Evolutionary conservation across 2,113 vertebrate genomes (phyloP).

Genomic region (Cepphus grylle): DNA sequence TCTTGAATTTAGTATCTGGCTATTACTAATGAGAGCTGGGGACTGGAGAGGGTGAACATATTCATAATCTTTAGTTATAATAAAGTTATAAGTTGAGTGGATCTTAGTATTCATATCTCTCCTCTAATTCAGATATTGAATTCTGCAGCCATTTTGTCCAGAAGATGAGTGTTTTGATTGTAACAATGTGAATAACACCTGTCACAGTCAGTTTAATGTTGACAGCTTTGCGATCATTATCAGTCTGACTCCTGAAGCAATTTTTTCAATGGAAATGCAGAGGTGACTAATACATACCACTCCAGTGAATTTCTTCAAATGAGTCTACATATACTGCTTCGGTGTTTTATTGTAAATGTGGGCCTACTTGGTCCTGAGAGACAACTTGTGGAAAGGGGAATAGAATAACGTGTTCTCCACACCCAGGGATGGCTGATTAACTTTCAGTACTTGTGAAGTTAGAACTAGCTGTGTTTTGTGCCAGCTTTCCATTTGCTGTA

Average conservation of each 20-base stretch:
- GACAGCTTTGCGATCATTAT: background rate
- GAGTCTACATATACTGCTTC: background rate
- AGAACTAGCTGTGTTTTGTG: background rate
- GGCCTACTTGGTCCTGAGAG: background rate
- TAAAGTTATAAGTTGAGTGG: background rate
- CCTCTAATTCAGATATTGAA: background rate
- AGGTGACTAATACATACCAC: background rate
- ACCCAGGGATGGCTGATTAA: background rate
- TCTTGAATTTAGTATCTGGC: background rate
- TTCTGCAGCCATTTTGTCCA: slow-evolving; percentile 10
- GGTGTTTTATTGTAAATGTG: background rate
- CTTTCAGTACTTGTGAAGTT: background rate
- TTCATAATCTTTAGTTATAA: background rate
- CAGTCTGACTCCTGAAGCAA: background rate
- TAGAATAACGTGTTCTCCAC: background rate
- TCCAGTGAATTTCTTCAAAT: background rate
- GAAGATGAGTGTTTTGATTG: slow-evolving; percentile 2
- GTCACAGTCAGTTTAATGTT: slow-evolving; percentile 13
- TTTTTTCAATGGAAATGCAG: background rate
- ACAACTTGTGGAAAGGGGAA: background rate
- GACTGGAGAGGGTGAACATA: background rate
- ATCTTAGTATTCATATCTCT: background rate
- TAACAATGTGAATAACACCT: background rate
- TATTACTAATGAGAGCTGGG: background rate
- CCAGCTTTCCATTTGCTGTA: background rate